Evolutionary conservation across 2,113 vertebrate genomes (phyloP).

Genomic region (Lasiurus cinereus): DNA sequence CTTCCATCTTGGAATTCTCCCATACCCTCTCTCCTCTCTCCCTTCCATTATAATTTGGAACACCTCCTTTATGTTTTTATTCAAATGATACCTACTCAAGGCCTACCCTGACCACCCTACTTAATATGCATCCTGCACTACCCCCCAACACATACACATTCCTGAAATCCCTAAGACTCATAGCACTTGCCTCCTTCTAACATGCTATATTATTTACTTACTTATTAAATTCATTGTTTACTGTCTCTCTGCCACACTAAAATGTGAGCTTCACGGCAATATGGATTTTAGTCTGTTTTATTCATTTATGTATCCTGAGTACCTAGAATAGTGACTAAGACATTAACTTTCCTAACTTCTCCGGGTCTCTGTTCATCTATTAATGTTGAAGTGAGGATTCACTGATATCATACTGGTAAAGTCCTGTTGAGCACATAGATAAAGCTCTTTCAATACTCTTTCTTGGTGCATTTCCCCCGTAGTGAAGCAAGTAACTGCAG

Average conservation of each 20-base stretch:
- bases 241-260: not conserved
- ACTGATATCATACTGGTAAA: not conserved
- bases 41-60: not conserved
- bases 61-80: not conserved
- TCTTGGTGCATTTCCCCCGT: not conserved
- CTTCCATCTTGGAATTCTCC: not conserved
- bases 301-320: not conserved
- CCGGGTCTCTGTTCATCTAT: not conserved
- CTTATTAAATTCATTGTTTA: not conserved
- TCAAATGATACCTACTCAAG: not conserved
- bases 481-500: not conserved
- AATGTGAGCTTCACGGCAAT: not conserved
- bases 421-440: not conserved
- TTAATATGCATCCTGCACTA: not conserved
- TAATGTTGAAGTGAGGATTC: not conserved
- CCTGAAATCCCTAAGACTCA: not conserved
- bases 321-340: not conserved
- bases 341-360: not conserved
- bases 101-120: not conserved
- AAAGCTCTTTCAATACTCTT: not conserved
- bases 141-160: not conserved
- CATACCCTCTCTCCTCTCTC: too few relatives aligned
- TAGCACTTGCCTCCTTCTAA: not conserved
- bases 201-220: not conserved
- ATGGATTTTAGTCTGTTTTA: not conserved